These are phyloP conservation scores for Musca domestica DNA, from an alignment of 1,140 invertebrate species.

Conservation along the genomic window DNA sequence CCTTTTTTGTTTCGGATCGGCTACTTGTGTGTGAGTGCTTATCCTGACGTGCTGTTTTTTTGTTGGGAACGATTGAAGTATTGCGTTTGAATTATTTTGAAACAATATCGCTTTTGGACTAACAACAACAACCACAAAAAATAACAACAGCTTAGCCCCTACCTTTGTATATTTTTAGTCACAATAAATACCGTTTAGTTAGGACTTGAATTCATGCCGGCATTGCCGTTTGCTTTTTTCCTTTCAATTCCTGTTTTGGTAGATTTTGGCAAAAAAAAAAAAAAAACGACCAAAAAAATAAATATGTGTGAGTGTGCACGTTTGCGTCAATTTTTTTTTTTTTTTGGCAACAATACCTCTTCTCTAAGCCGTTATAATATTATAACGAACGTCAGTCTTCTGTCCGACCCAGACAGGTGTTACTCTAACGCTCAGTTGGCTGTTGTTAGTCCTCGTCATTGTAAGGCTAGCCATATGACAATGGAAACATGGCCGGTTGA, in stretches of 20 bases:
- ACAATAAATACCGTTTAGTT: not conserved
- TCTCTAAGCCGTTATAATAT: conserved; percentile 17
- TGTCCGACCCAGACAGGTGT: conserved; percentile 20
- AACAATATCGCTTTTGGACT: conserved; percentile 12
- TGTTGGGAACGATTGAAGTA: not conserved
- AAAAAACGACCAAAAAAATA: no score
- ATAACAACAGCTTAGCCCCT: not conserved
- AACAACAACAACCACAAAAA: conserved; percentile 6
- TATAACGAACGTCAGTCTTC: conserved; percentile 16
- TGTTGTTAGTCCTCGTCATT: conserved; percentile 3
- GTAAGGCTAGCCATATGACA: no score
- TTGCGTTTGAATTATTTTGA: conserved; percentile 22
- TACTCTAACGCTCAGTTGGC: conserved; percentile 15
- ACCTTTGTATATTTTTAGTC: not conserved
- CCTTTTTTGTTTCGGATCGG: not conserved
- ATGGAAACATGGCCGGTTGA: no score
- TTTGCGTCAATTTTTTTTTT: not conserved
- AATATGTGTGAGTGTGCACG: no score
- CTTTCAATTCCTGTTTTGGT: no score
- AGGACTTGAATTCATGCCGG: no score
- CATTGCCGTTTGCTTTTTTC: no score
- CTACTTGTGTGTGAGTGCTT: not conserved
- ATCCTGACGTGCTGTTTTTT: not conserved
- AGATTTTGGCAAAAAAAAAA: no score
- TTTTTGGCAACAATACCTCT: conserved; percentile 20